Conservation (phyloP, 2,113 vertebrate species). For the Corythaixoides concolor region DNA sequence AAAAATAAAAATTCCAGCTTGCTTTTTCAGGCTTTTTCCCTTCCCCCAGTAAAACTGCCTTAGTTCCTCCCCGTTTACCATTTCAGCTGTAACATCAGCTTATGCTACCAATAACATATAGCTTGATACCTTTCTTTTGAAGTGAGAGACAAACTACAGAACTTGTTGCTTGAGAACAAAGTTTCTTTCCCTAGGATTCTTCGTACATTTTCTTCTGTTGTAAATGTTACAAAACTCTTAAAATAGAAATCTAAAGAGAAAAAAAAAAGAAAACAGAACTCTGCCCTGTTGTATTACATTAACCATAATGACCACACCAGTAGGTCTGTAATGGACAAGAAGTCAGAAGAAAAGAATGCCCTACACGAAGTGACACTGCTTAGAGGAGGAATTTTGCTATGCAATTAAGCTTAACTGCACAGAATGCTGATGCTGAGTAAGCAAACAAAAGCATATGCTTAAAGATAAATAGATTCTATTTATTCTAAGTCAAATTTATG, state of each 20-base stretch:
- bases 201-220: neutral
- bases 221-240: neutral
- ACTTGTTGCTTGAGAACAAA: neutral
- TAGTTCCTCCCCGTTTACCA: neutral
- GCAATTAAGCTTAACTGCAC: neutral
- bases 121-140: neutral
- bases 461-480: neutral
- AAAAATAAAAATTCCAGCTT: neutral
- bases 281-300: neutral
- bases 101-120: neutral
- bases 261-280: neutral
- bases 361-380: neutral
- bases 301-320: neutral
- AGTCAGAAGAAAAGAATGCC: neutral
- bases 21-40: neutral
- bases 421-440: neutral
- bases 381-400: neutral
- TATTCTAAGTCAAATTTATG: constrained; percentile 10
- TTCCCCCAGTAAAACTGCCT: neutral
- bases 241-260: neutral
- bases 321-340: neutral
- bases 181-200: neutral
- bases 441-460: neutral
- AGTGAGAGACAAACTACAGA: neutral
- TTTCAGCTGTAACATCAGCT: neutral